Base-by-base conservation (phyloP, 2,113 vertebrate genomes). In the Cyphomyrus plagiostoma region DNA sequence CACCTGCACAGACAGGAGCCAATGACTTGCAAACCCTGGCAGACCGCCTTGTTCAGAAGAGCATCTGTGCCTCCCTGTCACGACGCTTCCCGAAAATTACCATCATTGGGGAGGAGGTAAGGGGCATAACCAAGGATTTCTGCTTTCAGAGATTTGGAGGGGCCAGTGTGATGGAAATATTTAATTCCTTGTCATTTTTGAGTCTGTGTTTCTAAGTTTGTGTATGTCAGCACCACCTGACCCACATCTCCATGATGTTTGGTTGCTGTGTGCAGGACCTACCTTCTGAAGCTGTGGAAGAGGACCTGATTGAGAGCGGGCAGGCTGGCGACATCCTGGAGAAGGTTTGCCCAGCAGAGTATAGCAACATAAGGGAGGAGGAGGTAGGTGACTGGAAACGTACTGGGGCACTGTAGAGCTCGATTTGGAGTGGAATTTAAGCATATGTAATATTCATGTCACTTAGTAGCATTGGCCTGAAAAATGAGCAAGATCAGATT, bases 61-160 rank as follows among this genome's bases (percentile, higher is more conserved):
- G 98, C 92, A 98, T 99, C 56, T 99, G 97, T 91, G 95, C 98
- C 0, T 99, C 98, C 3, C 93, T 99, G 91, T 96, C 96, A 70
- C 96, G 94, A 89, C 95, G 93, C 53, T 99, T 99, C 92, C 98
- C 98, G 0, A 97, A 96, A 90, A 80, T 98, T 77, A 99, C 98
- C 80, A 98, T 99, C 89, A 99, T 99, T 66, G 98, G 98, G 88
- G 98, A 99, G 93, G 98, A 99, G 96, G 98, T 98, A 91, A 89
- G 87, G 42, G 2, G 3, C 45, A 85, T n/a, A 23, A 86, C 46
- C 46, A 26, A 66, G 8, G 58, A 26, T 87, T 35, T 30, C 13
- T 58, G 26, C 6, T 53, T 42, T 87, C 26, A 39, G 4, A 58
- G 26, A 30, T 58, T 19, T 39, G 10, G 13, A 45, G 4, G 8